Evolutionary conservation across 1,140 invertebrate species (phyloP).

Genomic region (Hycleus phaleratus): DNA sequence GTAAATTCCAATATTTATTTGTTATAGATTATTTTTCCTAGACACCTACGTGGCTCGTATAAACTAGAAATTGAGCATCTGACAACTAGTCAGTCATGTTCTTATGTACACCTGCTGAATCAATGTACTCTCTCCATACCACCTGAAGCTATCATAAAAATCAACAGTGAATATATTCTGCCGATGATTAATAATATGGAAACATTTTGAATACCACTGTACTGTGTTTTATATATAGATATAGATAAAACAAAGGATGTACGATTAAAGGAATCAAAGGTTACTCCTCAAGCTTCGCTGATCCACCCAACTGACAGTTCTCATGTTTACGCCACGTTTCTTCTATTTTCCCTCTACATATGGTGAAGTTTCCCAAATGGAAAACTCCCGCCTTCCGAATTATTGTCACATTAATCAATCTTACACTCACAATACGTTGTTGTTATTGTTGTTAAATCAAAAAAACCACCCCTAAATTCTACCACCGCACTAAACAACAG

Average conservation of each 20-base stretch:
- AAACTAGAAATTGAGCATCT: too few species aligned
- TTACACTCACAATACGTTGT: conserved; percentile 21
- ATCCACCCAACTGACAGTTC: conserved; percentile 18
- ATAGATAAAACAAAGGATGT: conserved; percentile 9
- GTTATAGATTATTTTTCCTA: too few species aligned
- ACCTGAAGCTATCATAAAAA: background rate
- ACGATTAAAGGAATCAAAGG: conserved; percentile 23
- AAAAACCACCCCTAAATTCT: too few species aligned
- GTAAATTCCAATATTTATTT: too few species aligned
- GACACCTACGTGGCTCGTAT: too few species aligned
- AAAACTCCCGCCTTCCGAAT: conserved; percentile 25
- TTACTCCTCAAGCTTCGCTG: conserved; percentile 21
- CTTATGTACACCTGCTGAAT: background rate
- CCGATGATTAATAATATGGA: background rate
- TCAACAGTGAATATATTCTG: background rate
- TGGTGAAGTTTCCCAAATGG: background rate
- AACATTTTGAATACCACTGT: conserved; percentile 12
- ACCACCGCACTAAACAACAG: too few species aligned
- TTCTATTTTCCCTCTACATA: conserved; percentile 16
- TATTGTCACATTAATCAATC: conserved; percentile 34
- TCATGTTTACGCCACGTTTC: conserved; percentile 20
- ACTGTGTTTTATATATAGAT: background rate
- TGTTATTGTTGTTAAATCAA: conserved; percentile 22
- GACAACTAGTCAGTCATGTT: background rate
- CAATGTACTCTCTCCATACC: background rate